Conservation (phyloP, 2,113 vertebrate species). For the Ptilorrhoa leucosticta region DNA sequence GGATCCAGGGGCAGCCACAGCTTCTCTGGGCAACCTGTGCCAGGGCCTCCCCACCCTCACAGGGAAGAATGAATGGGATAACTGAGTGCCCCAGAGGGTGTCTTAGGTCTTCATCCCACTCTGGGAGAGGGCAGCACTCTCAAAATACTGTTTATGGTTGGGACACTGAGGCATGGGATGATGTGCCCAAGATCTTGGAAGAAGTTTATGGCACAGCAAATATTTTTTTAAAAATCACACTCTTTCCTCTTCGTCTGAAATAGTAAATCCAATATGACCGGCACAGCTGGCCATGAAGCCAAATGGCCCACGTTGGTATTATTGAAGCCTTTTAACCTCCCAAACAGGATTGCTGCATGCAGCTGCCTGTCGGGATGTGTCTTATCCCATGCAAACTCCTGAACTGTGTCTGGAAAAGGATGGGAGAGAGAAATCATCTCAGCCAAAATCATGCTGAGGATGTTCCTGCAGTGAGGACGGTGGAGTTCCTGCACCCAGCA, state of each 20-base stretch:
- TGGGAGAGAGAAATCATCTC: background rate
- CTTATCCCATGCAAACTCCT: background rate
- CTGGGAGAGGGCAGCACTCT: background rate
- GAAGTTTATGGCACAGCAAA: background rate
- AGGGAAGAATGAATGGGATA: background rate
- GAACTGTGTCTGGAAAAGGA: background rate
- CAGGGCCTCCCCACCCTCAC: fast-evolving
- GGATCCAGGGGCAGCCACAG: background rate
- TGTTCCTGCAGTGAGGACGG: background rate
- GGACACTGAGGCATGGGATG: background rate
- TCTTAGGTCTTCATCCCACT: background rate
- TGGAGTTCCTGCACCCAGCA: background rate
- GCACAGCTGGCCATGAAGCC: background rate
- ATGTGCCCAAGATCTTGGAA: background rate
- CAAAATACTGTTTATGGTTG: background rate
- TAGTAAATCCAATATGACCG: background rate
- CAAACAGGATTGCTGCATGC: background rate
- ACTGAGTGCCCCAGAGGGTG: background rate
- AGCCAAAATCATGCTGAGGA: background rate
- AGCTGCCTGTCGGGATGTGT: background rate
- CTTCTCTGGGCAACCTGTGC: background rate
- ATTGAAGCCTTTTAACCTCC: background rate
- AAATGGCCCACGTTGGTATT: background rate
- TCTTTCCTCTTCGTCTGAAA: background rate
- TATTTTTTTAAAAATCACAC: background rate